Evolutionary conservation across 2,797 vertebrate genomes (phyloP).

Genomic region (Numenius phaeopus): DNA sequence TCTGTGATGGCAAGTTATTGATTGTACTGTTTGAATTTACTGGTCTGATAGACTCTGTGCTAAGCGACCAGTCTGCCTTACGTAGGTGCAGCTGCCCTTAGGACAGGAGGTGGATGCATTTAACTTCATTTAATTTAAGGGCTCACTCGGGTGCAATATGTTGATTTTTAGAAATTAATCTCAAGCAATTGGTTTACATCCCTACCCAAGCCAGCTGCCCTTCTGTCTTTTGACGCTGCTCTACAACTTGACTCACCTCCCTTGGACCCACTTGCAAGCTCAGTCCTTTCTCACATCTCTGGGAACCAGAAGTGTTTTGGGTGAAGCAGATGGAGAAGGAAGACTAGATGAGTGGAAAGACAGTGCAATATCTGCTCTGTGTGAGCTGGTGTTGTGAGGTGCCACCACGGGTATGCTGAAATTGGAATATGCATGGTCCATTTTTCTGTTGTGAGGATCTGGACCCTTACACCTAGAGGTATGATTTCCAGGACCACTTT

Average conservation of each 20-base stretch:
- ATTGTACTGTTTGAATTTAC: background rate
- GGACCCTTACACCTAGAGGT: background rate
- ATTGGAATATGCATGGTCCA: accelerated
- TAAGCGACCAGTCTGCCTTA: background rate
- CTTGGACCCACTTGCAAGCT: background rate
- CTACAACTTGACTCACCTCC: background rate
- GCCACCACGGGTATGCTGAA: accelerated
- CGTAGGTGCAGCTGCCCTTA: background rate
- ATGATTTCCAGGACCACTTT: background rate
- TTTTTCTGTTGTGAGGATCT: background rate
- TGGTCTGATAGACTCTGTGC: background rate
- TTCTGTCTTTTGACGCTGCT: background rate
- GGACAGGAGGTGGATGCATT: accelerated
- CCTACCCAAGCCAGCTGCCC: background rate
- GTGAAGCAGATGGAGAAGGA: background rate
- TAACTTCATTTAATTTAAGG: background rate
- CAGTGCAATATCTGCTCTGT: no score
- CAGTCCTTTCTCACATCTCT: background rate
- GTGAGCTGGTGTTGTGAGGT: background rate
- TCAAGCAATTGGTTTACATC: background rate
- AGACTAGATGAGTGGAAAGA: background rate
- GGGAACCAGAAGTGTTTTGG: background rate
- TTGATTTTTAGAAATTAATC: background rate
- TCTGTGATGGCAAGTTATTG: background rate
- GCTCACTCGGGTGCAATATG: accelerated